These are phyloP conservation scores for Myotis davidii DNA, from an alignment of 2,113 vertebrate species.

Conservation along the genomic window DNA sequence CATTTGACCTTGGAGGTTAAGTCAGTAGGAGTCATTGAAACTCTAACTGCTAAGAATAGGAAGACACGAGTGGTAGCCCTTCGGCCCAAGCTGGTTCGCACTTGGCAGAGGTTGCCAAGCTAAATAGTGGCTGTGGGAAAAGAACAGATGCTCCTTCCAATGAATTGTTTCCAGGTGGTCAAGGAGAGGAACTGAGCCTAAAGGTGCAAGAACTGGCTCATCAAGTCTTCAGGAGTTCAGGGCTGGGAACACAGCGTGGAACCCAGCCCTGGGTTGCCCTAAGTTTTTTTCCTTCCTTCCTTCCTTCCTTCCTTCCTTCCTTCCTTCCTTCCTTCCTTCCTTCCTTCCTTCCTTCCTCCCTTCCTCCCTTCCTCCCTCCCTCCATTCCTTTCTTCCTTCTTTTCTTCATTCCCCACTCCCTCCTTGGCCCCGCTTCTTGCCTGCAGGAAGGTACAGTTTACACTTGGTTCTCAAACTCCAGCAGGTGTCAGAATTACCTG, in stretches of 20 bases:
- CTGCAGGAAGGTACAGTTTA: background rate
- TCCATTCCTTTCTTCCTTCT: no score
- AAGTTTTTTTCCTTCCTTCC: background rate
- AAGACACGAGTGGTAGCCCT: background rate
- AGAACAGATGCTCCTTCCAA: background rate
- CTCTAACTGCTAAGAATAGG: constrained; percentile 47
- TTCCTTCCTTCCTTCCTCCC: no score
- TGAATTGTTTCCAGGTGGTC: background rate
- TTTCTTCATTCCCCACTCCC: background rate
- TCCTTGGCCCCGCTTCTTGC: background rate
- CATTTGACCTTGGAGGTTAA: constrained; percentile 36
- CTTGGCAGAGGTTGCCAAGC: background rate
- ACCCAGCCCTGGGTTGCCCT: background rate
- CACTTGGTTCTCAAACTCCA: background rate
- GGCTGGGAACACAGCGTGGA: background rate
- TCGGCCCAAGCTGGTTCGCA: background rate
- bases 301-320: no score
- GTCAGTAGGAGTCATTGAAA: constrained; percentile 25
- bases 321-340: no score
- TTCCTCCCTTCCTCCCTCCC: no score
- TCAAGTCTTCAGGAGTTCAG: background rate
- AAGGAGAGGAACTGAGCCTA: background rate
- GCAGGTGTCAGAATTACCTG: background rate
- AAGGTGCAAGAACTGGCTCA: background rate
- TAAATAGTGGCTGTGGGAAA: constrained; percentile 27